These are phyloP conservation scores for Antrozous pallidus DNA, from an alignment of 2,797 vertebrate genomes.

Conservation along the genomic window DNA sequence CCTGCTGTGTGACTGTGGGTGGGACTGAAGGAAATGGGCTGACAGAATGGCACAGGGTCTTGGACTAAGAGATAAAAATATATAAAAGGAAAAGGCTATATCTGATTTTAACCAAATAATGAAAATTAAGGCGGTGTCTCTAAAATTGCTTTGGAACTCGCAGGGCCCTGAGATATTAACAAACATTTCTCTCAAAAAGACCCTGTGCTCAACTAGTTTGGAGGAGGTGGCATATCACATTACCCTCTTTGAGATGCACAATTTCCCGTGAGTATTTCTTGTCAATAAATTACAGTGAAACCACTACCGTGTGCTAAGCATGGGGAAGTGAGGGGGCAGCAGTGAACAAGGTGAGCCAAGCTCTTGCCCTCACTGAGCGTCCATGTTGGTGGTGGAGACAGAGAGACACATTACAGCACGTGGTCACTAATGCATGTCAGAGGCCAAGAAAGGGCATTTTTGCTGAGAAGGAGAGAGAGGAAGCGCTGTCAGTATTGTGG, in stretches of 20 bases:
- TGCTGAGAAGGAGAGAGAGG: neutral
- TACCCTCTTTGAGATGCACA: neutral
- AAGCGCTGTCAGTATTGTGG: neutral
- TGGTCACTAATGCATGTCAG: neutral
- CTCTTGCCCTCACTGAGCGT: neutral
- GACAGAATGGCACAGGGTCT: neutral
- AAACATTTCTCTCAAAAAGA: neutral
- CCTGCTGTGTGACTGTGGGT: neutral
- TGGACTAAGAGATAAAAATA: conserved; percentile 37
- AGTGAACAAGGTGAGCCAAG: neutral
- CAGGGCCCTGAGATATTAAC: neutral
- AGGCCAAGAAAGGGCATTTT: neutral
- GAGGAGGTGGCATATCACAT: neutral
- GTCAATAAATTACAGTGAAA: neutral
- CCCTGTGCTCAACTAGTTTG: neutral
- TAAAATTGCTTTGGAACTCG: neutral
- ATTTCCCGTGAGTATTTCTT: neutral
- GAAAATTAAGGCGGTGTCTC: neutral
- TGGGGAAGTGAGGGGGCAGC: neutral
- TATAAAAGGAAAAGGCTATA: neutral
- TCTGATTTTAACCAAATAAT: neutral
- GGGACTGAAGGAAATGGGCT: neutral
- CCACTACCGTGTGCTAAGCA: neutral
- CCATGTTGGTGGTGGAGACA: neutral
- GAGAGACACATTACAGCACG: neutral